Base-by-base conservation (phyloP, 2,888 invertebrate species). In the Drosophila rellima region DNA sequence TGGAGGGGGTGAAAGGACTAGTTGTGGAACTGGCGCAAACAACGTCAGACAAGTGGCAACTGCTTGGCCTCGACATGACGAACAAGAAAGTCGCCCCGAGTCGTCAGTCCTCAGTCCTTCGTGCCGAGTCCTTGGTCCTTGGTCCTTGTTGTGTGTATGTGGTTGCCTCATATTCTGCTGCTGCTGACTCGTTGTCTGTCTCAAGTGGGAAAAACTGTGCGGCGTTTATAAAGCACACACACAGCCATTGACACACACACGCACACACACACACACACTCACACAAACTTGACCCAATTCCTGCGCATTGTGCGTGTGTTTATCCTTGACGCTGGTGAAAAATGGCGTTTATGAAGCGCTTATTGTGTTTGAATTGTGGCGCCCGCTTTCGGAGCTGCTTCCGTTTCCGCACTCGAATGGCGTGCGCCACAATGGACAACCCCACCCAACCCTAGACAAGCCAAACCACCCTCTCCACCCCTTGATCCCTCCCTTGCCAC, bases 321-420 rank as follows among this genome's bases (percentile, higher is more conserved):
- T 80, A 77, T 79, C 70, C 79, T 78, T 74, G 74, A 73, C 74
- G 77, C 78, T 74, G 74, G 74, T 86, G 86, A 77, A 88, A 88
- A 81, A 86, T 88, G 88, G 88, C 82, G 86, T 82, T 85, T 85
- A 88, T 88, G 88, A 85, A 85, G 83, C 88, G 86, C 86, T 88
- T 85, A 88, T 85, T 85, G 85, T 88, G 85, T 85, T 85, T 85
- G 85, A 77, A 71, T 83, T 83, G 83, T 69, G 80, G 82, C 68
- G 55, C 65, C 64, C 68, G 66, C 42, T 65, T 65, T 68, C 72
- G 59, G 60, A 63, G 63, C 74, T 74, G 82, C 85, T 84, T 84
- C 88, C 88, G 88, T 76, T 87, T 87, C 85, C 88, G 82, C 65
- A 87, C 82, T 87, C 80, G 78, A 84, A 87, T 85, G 83, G 82